phyloP scores from a whole-genome alignment of 1,140 invertebrate genomes.

The Sycophila sp. region DNA sequence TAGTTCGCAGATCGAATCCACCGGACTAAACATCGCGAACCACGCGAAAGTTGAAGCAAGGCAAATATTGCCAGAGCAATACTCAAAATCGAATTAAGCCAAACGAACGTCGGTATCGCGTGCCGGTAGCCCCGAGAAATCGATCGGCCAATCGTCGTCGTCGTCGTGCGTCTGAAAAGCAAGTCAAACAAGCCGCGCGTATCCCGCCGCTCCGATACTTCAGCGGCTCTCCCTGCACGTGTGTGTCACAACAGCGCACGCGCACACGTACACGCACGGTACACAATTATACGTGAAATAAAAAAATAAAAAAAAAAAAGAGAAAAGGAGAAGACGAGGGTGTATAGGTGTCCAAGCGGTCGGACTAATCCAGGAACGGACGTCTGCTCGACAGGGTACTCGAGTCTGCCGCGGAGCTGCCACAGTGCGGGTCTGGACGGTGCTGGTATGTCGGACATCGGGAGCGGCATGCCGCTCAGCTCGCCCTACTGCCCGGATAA shows the following conservation, averaged over 20 bases:
- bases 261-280: background rate
- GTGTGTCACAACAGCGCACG: conserved; percentile 14
- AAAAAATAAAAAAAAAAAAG: background rate
- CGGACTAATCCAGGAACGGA: background rate
- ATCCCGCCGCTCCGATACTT: no score
- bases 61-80: no score
- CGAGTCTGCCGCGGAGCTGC: conserved; percentile 82
- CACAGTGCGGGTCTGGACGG: conserved; percentile 71
- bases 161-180: background rate
- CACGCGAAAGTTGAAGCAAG: no score
- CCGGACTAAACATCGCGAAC: no score
- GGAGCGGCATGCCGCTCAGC: conserved; percentile 57
- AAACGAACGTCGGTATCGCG: no score
- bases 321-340: background rate
- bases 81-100: no score
- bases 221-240: conserved; percentile 12
- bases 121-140: no score
- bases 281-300: background rate
- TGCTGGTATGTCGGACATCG: conserved; percentile 66
- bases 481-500: conserved; percentile 69
- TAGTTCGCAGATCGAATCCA: no score
- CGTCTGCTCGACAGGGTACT: conserved; percentile 73
- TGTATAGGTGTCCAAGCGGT: background rate
- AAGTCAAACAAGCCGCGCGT: background rate
- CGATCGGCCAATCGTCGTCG: no score